phyloP scores from a whole-genome alignment of 2,888 invertebrate genomes.

The Ormyrus labotus region DNA sequence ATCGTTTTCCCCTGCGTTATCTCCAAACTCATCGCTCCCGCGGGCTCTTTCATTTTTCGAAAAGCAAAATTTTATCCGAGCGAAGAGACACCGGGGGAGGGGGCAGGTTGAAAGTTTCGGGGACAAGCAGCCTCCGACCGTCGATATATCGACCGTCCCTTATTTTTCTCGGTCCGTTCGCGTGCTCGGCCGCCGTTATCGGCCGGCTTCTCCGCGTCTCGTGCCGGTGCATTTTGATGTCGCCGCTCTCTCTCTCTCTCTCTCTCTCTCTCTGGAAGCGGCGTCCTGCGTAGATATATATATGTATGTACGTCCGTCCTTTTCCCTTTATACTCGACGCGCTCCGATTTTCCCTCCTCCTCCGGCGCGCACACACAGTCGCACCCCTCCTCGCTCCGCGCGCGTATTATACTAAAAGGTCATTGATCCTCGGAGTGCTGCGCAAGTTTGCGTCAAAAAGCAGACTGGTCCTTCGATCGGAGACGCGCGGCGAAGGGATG shows the following conservation, averaged over 20 bases:
- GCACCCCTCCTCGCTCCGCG: not conserved
- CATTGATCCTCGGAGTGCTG: constrained; percentile 60
- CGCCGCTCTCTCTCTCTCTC: constrained; percentile 4
- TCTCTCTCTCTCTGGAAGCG: constrained; percentile 1
- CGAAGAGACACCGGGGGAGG: too few relatives aligned
- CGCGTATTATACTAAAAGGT: constrained; percentile 53
- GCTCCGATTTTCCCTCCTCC: constrained; percentile 4
- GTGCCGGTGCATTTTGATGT: constrained; percentile 44
- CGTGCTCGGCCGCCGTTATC: too few relatives aligned
- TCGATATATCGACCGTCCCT: too few relatives aligned
- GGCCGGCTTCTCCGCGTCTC: constrained; percentile 14
- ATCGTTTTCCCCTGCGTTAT: not conserved
- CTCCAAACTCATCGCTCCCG: not conserved
- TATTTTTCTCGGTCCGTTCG: too few relatives aligned
- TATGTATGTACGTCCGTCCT: not conserved
- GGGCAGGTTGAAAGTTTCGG: too few relatives aligned
- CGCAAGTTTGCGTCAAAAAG: constrained; percentile 38
- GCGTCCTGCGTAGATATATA: not conserved
- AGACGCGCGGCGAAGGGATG: not conserved
- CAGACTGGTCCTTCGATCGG: constrained; percentile 22
- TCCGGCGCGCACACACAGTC: not conserved
- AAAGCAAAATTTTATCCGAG: too few relatives aligned
- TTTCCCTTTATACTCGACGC: not conserved
- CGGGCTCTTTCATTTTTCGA: not conserved
- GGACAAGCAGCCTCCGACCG: too few relatives aligned